Base-by-base conservation (phyloP, 2,797 vertebrate genomes). In the Heterohyrax brucei region DNA sequence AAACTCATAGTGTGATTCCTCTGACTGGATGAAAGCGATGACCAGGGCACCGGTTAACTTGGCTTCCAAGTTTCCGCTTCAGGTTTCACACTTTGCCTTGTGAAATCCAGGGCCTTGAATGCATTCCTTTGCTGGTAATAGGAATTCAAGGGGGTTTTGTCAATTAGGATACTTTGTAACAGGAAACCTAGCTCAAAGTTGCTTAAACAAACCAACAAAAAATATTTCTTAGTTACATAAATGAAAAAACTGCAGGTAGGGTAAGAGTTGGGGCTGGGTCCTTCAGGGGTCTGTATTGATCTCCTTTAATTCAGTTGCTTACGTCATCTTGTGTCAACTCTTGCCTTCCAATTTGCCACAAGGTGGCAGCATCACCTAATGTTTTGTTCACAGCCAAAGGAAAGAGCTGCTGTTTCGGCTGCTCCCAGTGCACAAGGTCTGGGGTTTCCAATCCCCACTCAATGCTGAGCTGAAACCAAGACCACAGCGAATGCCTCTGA, bases 401-500 rank as follows among this genome's bases (percentile, higher is more conserved):
- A 53, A 72, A 90, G 72, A 24, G 16, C n/a, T 22, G 46, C 14
- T 78, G 12, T 83, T 24, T 83, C 16, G 16, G 44, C 46, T 50
- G 14, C 68, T 48, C 39, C 30, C 59, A 89, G n/a, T 46, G 7
- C 26, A 21, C 24, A 44, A 33, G 8, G 28, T 79, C 28, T 91
- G 30, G 84, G 26, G 73, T 18, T 44, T 44, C 16, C 5, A 18
- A 5, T 76, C n/a, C 16, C 8, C 21, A 28, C 82, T 82, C 62
- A 70, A 86, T n/a, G 86, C 85, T 62, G n/a, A 86, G 10, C 89
- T 86, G 62, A 77, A 73, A 14, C 66, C 75, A 88, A 50, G 59
- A 76, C 39, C 61, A 56, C 48, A 24, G 72, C 75, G 33, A 79
- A 90, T 9, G 66, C 28, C 5, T 7, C n/a, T 88, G 30, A 50